A percentile compares a stretch with the other conserved stretches of the same genome.
phyloP scores from a whole-genome alignment of 2,797 vertebrate genomes.

The Onychomys arenicola region DNA sequence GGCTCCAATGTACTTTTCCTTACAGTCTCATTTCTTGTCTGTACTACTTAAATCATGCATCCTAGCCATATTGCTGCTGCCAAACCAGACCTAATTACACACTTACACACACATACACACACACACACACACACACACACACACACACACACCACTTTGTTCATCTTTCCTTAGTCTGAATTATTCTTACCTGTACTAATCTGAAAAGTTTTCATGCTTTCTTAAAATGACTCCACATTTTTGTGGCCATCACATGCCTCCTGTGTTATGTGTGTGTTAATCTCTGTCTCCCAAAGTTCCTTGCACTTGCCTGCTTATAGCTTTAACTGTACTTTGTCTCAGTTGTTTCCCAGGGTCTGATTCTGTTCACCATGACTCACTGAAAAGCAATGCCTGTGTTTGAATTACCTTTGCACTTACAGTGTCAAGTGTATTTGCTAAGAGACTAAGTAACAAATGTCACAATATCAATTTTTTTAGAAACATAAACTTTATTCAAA shows the following conservation, averaged over 20 bases:
- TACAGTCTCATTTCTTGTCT: not conserved
- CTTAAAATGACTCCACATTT: not conserved
- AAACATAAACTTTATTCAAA: constrained; percentile 28
- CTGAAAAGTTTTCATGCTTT: not conserved
- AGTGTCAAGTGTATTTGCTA: not conserved
- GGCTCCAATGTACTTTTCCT: not conserved
- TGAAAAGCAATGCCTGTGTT: not conserved
- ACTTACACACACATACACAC: too few species aligned
- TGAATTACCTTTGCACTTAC: constrained; percentile 1
- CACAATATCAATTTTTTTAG: not conserved
- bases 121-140: too few species aligned
- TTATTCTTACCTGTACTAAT: not conserved
- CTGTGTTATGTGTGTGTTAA: not conserved
- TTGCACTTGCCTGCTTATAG: not conserved
- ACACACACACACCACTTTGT: not conserved
- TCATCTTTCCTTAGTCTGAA: not conserved
- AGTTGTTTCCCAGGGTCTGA: not conserved
- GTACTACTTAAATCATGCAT: not conserved
- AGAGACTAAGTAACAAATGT: not conserved
- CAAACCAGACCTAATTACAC: not conserved
- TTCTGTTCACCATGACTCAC: not conserved
- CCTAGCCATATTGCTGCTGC: not conserved
- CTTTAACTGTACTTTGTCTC: not conserved
- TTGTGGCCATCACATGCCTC: not conserved
- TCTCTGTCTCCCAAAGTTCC: not conserved